These are phyloP conservation scores for Cistogaster globosa DNA, from an alignment of 2,888 invertebrate species.

Conservation along the genomic window DNA sequence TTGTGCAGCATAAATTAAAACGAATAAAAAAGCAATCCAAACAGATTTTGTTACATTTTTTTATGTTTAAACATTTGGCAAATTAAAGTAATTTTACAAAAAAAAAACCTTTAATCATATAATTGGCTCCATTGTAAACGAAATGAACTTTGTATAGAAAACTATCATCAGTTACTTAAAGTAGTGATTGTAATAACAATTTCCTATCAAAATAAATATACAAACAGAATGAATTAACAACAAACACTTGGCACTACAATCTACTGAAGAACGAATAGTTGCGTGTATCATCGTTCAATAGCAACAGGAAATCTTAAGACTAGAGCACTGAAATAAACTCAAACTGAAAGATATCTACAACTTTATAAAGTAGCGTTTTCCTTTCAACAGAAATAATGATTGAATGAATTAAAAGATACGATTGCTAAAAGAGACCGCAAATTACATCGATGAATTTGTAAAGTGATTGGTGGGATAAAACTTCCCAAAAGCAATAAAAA, in stretches of 20 bases:
- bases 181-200: slow-evolving; percentile 21
- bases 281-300: slow-evolving; percentile 13
- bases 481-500: background rate
- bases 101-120: slow-evolving; percentile 6
- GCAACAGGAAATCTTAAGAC: slow-evolving; percentile 68
- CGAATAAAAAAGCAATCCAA: background rate
- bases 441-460: slow-evolving; percentile 7
- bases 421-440: background rate
- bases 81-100: background rate
- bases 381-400: slow-evolving; percentile 16
- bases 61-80: background rate
- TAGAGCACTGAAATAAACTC: slow-evolving; percentile 41
- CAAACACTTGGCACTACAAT: slow-evolving; percentile 48
- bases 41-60: slow-evolving; percentile 1
- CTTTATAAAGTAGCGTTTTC: slow-evolving; percentile 65
- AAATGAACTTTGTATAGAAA: slow-evolving; percentile 20
- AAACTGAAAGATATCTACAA: slow-evolving; percentile 21
- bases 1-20: background rate
- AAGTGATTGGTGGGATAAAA: slow-evolving; percentile 14
- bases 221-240: background rate
- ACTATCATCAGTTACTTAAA: slow-evolving; percentile 8
- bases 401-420: slow-evolving; percentile 7
- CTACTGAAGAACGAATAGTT: background rate
- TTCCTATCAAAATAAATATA: slow-evolving; percentile 32
- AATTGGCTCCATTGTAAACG: slow-evolving; percentile 53